A percentile compares a stretch with the other conserved stretches of the same genome.
Conservation (phyloP, 2,113 vertebrate species). For the Megaceryle torquata region DNA sequence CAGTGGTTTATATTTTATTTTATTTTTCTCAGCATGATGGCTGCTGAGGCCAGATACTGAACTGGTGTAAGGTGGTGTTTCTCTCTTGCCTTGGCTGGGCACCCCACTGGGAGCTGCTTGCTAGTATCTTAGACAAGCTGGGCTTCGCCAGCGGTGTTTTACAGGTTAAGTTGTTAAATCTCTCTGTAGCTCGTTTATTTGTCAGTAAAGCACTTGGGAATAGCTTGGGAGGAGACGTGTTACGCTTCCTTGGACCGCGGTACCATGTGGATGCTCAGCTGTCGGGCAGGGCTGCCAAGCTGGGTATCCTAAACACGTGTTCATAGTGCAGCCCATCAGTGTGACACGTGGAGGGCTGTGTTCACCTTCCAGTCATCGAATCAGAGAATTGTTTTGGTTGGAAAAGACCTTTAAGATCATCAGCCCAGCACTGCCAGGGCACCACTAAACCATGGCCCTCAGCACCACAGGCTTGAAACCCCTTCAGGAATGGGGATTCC, state of each 20-base stretch:
- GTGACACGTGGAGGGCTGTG: not conserved
- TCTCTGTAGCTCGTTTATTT: not conserved
- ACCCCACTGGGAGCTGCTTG: not conserved
- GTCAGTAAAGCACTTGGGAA: not conserved
- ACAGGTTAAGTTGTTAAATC: not conserved
- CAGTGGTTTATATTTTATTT: not conserved
- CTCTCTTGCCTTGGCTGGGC: not conserved
- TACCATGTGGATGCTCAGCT: not conserved
- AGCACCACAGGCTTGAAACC: not conserved
- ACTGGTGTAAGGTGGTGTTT: not conserved
- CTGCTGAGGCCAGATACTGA: not conserved
- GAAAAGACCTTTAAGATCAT: not conserved
- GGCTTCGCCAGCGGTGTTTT: not conserved
- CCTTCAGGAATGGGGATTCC: not conserved
- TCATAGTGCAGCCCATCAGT: accelerated
- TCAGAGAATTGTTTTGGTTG: not conserved
- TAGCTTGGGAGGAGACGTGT: not conserved
- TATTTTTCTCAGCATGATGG: not conserved
- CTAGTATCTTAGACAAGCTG: not conserved
- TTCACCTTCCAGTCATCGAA: not conserved
- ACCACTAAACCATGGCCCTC: not conserved
- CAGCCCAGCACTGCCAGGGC: not conserved
- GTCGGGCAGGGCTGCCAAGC: not conserved
- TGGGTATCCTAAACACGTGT: not conserved
- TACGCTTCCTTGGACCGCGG: not conserved